Evolutionary conservation across 2,888 invertebrate genomes (phyloP), one percentile per base, ranked within the genome.

Genomic region (Cerceris ruficornis): DNA sequence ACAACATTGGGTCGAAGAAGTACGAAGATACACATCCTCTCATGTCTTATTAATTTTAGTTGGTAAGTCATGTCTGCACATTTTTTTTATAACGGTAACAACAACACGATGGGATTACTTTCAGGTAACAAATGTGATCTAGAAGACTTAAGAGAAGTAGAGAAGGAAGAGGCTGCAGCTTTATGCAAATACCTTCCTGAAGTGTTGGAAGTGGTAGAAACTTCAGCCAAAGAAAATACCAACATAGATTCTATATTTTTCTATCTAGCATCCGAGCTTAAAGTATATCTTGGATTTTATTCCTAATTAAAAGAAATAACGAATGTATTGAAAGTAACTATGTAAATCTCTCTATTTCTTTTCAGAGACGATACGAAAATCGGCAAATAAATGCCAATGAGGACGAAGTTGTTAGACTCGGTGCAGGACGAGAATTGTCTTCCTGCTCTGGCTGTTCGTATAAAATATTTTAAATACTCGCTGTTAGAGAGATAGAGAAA

Each of bases 1-100:
- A 69, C 96, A 98, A 91, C 95, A 98, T 91, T 99, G 99, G 99
- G 96, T 99, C 82, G 98, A 98, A 90, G 99, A 99, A 94, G 97
- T 99, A 1, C 94, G 98, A 84, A 95, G 97, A 89, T 99, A 98
- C 91, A 98, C 99, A 67, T 98, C 98, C 17, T 97, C 97, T 42
- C 97, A 97, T 91, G 98, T 98, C 43, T 95, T 98, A 80, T 95
- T 98, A 79, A 95, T 98, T 55, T 93, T 99, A 84, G 97, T 99
- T 80, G 99, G 98, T 95, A 89, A 92, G 93, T 84, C 39, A 55
- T 42, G 28, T 46, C 46, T 67, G 15, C 9, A 7, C 28, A 60
- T 28, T 57, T 14, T 14, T n/a, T 54, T 42, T n/a, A 13, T 39
- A 7, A 14, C 11, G 28, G 0, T 7, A 17, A 1, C 4, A 7